Evolutionary conservation across 1,140 invertebrate species (phyloP).

Genomic region (Eumaeus atala): DNA sequence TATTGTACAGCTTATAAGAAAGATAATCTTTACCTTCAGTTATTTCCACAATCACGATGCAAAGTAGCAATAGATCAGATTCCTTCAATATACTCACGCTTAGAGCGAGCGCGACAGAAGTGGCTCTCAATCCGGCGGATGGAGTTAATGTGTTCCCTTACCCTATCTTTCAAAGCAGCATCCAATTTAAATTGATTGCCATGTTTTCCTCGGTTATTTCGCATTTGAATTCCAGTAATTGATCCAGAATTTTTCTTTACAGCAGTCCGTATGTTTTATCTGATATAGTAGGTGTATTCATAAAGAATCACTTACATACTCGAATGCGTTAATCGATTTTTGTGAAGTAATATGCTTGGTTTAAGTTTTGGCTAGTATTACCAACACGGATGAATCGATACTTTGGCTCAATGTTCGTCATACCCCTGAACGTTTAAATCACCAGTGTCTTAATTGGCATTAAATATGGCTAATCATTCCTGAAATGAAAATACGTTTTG

Average conservation of each 20-base stretch:
- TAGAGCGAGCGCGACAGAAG: constrained; percentile 4
- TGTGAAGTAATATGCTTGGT: constrained; percentile 28
- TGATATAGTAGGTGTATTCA: constrained; percentile 29
- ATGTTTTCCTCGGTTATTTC: constrained; percentile 18
- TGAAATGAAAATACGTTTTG: constrained; percentile 18
- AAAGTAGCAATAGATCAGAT: neutral
- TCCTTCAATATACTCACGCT: constrained; percentile 6
- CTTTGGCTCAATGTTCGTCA: constrained; percentile 27
- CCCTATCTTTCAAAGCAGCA: neutral
- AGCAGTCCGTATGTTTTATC: constrained; percentile 25
- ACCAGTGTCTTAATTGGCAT: constrained; percentile 21
- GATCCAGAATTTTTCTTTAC: constrained; percentile 14
- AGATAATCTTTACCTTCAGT: constrained; percentile 21
- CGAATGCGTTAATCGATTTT: constrained; percentile 21
- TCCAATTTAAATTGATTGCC: neutral
- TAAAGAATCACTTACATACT: constrained; percentile 33
- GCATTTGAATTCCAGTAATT: constrained; percentile 14
- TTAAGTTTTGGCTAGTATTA: constrained; percentile 23
- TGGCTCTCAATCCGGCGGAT: constrained; percentile 7
- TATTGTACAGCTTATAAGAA: constrained; percentile 34
- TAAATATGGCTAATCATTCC: constrained; percentile 25
- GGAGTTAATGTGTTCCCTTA: constrained; percentile 6
- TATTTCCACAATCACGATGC: constrained; percentile 1
- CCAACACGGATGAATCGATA: constrained; percentile 28
- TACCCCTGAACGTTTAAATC: constrained; percentile 26